Evolutionary conservation across 2,113 vertebrate species (phyloP).

Genomic region (Limanda limanda): DNA sequence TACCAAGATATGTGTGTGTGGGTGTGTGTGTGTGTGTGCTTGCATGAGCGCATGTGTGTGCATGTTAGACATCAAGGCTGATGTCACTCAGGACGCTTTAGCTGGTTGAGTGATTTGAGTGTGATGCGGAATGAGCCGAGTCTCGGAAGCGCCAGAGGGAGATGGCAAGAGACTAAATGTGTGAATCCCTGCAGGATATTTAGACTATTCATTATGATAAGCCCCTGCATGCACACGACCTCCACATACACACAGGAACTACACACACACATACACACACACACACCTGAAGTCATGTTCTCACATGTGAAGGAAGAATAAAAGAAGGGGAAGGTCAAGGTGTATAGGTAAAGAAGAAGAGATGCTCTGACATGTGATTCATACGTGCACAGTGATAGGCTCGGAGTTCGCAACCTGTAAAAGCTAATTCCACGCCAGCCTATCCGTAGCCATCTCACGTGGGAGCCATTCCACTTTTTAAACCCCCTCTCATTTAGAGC

Average conservation of each 20-base stretch:
- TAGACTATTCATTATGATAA: constrained; percentile 69
- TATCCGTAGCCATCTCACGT: constrained; percentile 53
- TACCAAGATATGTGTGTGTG: not conserved
- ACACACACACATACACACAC: not conserved
- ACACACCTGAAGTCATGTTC: constrained; percentile 8
- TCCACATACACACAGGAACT: constrained; percentile 20
- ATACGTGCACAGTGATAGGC: constrained; percentile 33
- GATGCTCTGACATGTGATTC: constrained; percentile 13
- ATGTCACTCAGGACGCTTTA: constrained; percentile 70
- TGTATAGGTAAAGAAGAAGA: not conserved
- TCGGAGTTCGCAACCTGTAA: constrained; percentile 58
- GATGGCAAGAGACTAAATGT: constrained; percentile 47
- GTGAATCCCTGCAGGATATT: constrained; percentile 62
- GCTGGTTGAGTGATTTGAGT: constrained; percentile 69
- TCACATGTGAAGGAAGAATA: constrained; percentile 20
- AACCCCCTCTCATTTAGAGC: constrained; percentile 61
- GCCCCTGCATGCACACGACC: constrained; percentile 6
- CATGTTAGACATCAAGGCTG: constrained; percentile 48
- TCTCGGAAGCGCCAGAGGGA: constrained; percentile 53
- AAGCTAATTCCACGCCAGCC: constrained; percentile 52
- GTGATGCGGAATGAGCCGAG: constrained; percentile 60
- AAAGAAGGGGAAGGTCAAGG: constrained; percentile 9
- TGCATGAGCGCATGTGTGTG: constrained; percentile 14
- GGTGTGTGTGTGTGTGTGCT: not conserved
- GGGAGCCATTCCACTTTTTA: constrained; percentile 71